Conservation (phyloP, 2,113 vertebrate genomes). For the Sylvia atricapilla region DNA sequence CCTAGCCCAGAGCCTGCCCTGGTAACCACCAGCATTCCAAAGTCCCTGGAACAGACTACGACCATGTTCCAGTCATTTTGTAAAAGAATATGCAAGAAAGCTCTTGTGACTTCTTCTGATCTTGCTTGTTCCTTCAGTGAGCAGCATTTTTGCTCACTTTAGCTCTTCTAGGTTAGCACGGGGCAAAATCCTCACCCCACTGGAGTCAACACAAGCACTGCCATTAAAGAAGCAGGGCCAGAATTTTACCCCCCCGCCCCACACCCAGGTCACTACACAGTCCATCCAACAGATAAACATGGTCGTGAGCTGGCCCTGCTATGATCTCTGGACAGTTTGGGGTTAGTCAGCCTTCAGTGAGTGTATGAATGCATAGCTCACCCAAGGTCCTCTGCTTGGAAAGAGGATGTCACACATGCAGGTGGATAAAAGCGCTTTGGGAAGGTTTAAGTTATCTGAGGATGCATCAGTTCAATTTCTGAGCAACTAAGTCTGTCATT, state of each 20-base stretch:
- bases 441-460: background rate
- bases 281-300: background rate
- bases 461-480: background rate
- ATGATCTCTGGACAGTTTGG: background rate
- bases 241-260: background rate
- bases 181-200: background rate
- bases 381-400: background rate
- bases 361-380: background rate
- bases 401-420: background rate
- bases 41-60: background rate
- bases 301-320: background rate
- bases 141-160: background rate
- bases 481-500: background rate
- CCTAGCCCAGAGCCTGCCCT: background rate
- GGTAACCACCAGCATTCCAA: background rate
- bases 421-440: background rate
- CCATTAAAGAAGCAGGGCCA: background rate
- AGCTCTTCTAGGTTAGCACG: background rate
- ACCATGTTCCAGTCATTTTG: background rate
- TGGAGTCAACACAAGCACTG: fast-evolving
- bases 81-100: background rate
- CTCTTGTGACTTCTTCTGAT: background rate
- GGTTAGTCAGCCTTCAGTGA: background rate
- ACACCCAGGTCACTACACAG: background rate
- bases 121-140: background rate